Base-by-base conservation (phyloP, 2,888 invertebrate species). In the Galerucella calmariensis region DNA sequence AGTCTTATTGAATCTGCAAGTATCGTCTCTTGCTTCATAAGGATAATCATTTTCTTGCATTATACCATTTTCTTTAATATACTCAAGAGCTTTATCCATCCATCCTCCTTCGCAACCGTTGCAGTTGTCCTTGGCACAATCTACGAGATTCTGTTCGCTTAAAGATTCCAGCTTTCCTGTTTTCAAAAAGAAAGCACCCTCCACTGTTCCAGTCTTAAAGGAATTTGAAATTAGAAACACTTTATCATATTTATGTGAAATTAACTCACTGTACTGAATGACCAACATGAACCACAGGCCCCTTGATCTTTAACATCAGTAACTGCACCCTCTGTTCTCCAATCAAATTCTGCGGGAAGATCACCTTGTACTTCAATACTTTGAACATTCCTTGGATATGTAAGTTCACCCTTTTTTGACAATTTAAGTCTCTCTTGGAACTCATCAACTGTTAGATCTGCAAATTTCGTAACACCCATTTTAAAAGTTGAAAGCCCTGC, bases 281-380 rank as follows among this genome's bases (percentile, higher is more conserved):
- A 91, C 97, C 97, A 97, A 90, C 97, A 97, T 8, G 95, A 94
- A 75, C 96, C 96, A 88, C 96, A 97, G 83, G 91, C 91, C 83
- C 93, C 95, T 90, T 97, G 97, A 90, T 97, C 93, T 88, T 97
- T 97, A 78, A 97, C 89, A 0, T 90, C 91, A 14, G 97, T 97
- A 75, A 97, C 97, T 78, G 95, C 95, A 66, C 96, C 97, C 78
- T 92, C 85, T 71, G 89, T 84, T 83, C 96, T 91, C 97, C 97
- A 97, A 88, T 97, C 96, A 69, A 96, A n/a, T 8, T 48, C 48
- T 27, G 16, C 51, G 5, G 67, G 67, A n/a, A 67, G 12, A 12
- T 67, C 27, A 11, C 20, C 20, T 12, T 16, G 20, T 6, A 46
- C 6, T 41, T 65, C 10, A 12, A 14, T 46, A 12, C 9, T 9